phyloP scores from a whole-genome alignment of 2,113 vertebrate genomes.

The Rhegmatorhina hoffmannsi region DNA sequence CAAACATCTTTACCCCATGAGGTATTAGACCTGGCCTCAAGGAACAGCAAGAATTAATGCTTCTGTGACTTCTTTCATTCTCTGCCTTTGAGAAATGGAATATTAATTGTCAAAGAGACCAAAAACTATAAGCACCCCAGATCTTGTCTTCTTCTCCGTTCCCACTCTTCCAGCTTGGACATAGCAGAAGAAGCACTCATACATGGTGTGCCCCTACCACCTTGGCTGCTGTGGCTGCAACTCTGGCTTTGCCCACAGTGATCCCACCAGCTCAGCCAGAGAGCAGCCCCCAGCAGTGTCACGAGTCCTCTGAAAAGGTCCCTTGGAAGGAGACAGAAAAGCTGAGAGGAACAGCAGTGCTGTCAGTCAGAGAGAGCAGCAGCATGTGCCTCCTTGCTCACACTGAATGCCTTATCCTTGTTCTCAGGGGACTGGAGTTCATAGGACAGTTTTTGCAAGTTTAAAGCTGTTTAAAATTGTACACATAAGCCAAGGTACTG shows the following conservation, averaged over 20 bases:
- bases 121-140: neutral
- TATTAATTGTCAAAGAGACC: neutral
- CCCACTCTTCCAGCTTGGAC: neutral
- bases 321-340: neutral
- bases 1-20: neutral
- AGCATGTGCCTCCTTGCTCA: rapidly evolving
- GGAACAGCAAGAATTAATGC: neutral
- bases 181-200: neutral
- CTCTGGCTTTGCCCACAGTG: neutral
- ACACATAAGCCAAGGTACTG: neutral
- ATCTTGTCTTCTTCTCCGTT: neutral
- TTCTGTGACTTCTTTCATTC: neutral
- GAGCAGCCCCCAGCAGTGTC: neutral
- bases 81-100: neutral
- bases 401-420: neutral
- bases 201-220: rapidly evolving
- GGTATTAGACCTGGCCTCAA: neutral
- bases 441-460: neutral
- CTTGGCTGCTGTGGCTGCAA: neutral
- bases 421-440: neutral
- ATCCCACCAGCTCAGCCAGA: neutral
- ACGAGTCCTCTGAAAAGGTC: neutral
- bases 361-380: neutral
- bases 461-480: neutral
- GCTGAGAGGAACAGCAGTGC: neutral